These are phyloP conservation scores for Hippocampus guttulatus DNA, from an alignment of 2,113 vertebrate genomes.

Conservation along the genomic window DNA sequence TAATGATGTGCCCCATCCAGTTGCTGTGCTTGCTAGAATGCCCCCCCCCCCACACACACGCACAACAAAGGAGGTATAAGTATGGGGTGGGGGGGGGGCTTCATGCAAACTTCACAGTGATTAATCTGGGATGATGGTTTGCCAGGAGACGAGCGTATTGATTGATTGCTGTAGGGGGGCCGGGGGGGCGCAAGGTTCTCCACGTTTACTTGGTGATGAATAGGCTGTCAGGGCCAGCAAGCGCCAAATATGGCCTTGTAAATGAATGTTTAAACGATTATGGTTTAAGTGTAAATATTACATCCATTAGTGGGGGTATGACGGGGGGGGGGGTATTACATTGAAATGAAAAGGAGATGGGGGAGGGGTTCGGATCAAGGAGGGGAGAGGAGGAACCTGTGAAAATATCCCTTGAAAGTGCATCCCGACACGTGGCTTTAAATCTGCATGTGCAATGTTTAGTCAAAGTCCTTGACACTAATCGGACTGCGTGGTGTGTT, in stretches of 20 bases:
- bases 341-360: slow-evolving; percentile 46
- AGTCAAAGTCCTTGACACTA: slow-evolving; percentile 70
- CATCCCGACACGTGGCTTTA: slow-evolving; percentile 52
- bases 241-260: slow-evolving; percentile 69
- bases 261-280: slow-evolving; percentile 75
- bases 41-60: background rate
- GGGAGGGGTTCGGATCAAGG: slow-evolving; percentile 15
- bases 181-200: slow-evolving; percentile 57
- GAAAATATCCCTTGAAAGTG: slow-evolving; percentile 47
- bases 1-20: too few species aligned
- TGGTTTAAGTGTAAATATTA: slow-evolving; percentile 76
- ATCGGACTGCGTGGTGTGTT: slow-evolving; percentile 44
- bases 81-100: slow-evolving; percentile 22
- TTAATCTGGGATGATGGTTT: slow-evolving; percentile 67
- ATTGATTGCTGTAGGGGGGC: slow-evolving; percentile 72
- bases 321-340: slow-evolving; percentile 64
- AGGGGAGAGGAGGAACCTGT: slow-evolving; percentile 47
- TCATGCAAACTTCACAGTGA: slow-evolving; percentile 73
- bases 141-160: slow-evolving; percentile 66
- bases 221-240: slow-evolving; percentile 75
- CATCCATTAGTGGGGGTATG: slow-evolving; percentile 61
- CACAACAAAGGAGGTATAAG: background rate
- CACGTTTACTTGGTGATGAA: slow-evolving; percentile 76
- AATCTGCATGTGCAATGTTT: slow-evolving; percentile 66
- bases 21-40: too few species aligned